phyloP scores from a whole-genome alignment of 2,888 invertebrate species.

The Dryocosmus kuriphilus region DNA sequence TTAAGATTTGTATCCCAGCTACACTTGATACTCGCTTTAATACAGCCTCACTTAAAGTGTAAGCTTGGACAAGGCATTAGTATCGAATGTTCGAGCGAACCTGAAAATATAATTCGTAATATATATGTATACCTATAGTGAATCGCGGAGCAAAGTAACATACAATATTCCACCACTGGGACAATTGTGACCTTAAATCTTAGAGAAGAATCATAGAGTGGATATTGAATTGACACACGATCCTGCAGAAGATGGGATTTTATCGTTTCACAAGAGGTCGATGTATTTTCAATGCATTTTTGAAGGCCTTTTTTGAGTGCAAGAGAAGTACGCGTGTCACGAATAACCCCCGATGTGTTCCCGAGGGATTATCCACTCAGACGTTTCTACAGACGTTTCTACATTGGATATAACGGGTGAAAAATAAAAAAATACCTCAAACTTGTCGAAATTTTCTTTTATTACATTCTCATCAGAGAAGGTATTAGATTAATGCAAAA shows the following conservation, averaged over 20 bases:
- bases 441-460: too few species aligned
- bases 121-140: too few species aligned
- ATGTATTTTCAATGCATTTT: conserved; percentile 24
- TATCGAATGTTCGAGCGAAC: too few species aligned
- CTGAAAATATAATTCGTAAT: too few species aligned
- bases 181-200: conserved; percentile 8
- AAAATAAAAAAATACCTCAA: neutral
- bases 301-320: conserved; percentile 1
- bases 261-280: neutral
- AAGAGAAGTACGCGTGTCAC: conserved; percentile 18
- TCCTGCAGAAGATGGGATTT: conserved; percentile 7
- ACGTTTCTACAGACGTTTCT: neutral
- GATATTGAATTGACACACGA: conserved; percentile 21
- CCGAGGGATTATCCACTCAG: conserved; percentile 23
- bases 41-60: too few species aligned
- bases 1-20: too few species aligned
- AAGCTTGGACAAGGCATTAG: too few species aligned
- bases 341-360: neutral
- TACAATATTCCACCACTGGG: neutral
- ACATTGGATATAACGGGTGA: conserved; percentile 3
- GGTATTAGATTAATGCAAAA: too few species aligned
- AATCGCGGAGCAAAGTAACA: conserved; percentile 10
- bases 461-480: too few species aligned
- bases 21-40: too few species aligned
- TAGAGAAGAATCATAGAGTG: neutral